Evolutionary conservation across 2,797 vertebrate genomes (phyloP), one percentile per base, ranked within the genome.

Genomic region (Spondyliosoma cantharus): DNA sequence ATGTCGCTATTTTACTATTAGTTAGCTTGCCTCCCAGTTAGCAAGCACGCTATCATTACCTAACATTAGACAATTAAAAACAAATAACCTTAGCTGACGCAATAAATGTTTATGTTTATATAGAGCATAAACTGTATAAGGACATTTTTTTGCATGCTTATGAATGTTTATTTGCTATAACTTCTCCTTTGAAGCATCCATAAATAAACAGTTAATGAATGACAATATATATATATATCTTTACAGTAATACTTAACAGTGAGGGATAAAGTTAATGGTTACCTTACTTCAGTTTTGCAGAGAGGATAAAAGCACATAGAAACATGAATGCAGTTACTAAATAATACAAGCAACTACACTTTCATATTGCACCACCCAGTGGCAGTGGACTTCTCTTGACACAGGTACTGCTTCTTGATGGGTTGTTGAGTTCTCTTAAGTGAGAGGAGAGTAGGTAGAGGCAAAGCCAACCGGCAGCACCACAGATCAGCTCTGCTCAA

Each of bases 341-440:
- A 65, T 22, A 15, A 17, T 0, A 20, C 45, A 4, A 48, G 16
- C 17, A n/a, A 19, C 67, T 48, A 63, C 45, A 27, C 56, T 76
- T 64, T 82, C 58, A 67, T 43, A 84, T 56, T 86, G 74, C 89
- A 67, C 89, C 83, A 65, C 81, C 83, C 78, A 80, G 83, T 83
- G 81, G 83, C 17, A 46, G 49, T 5, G 25, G 61, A n/a, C 58
- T 29, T 65, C 27, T 29, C 25, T 63, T 72, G 61, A 43, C 60
- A 48, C 45, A 32, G 56, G 29, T 52, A 52, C 14, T 6, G 2
- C 27, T n/a, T 74, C 43, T 68, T 77, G 50, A 80, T 56, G 45
- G 70, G 65, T 71, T 79, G 78, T n/a, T 85, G 70, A 87, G 80
- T 64, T 66, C 24, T 71, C n/a, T 69, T 52, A 76, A 27, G 72